Conservation (phyloP, 2,797 vertebrate species). For the Takifugu ocellatus region DNA sequence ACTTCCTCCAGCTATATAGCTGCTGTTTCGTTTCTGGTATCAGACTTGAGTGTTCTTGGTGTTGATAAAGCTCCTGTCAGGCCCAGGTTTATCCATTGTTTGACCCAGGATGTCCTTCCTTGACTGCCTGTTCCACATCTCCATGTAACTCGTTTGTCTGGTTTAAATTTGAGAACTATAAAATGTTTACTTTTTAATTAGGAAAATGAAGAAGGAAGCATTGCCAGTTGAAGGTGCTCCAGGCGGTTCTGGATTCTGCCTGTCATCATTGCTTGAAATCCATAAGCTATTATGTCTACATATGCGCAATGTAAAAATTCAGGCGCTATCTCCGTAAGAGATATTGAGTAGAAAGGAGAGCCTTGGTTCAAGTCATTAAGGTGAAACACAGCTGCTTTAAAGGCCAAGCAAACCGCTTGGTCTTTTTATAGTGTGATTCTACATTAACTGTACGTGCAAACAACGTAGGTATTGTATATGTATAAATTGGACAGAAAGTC, state of each 20-base stretch:
- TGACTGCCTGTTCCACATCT: no score
- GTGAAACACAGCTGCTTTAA: neutral
- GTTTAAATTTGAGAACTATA: slow-evolving; percentile 4
- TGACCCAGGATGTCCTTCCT: no score
- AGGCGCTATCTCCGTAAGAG: slow-evolving; percentile 1
- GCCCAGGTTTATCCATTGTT: no score
- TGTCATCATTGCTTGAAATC: slow-evolving; percentile 21
- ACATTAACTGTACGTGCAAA: neutral
- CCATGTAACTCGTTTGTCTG: no score
- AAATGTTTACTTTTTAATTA: slow-evolving; percentile 14
- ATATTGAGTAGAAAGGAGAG: neutral
- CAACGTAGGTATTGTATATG: slow-evolving; percentile 6
- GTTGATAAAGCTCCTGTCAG: no score
- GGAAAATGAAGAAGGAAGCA: slow-evolving; percentile 18
- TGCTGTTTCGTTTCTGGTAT: no score
- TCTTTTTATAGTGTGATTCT: slow-evolving; percentile 9
- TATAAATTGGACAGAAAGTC: slow-evolving; percentile 14
- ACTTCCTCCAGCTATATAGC: no score
- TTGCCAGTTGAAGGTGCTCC: slow-evolving; percentile 13
- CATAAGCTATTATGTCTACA: slow-evolving; percentile 20
- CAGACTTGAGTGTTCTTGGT: no score
- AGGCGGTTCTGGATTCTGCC: slow-evolving; percentile 24
- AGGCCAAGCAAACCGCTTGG: slow-evolving; percentile 1
- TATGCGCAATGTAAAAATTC: slow-evolving; percentile 36
- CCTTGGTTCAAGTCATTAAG: neutral